Evolutionary conservation across 2,797 vertebrate species (phyloP), one percentile per base, ranked within the genome.

Genomic region (Linurgus olivaceus): DNA sequence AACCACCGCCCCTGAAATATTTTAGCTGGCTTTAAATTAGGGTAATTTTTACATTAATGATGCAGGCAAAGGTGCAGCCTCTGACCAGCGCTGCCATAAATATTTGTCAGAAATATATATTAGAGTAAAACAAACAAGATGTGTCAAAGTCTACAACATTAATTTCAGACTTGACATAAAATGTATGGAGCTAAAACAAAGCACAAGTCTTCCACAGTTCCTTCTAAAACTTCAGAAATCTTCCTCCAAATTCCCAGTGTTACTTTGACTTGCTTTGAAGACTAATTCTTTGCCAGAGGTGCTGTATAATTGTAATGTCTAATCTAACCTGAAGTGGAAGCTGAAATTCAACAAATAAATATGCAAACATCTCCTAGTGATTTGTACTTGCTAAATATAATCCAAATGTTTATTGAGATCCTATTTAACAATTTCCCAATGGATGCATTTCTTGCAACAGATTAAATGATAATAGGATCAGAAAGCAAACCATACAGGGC

Each of bases 311-410:
- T 62, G 57, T 76, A 66, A 81, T 58, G 65, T 72, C 50, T 89
- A 81, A 88, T 83, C 86, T 67, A 96, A 93, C 83, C 78, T 83
- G 75, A 92, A 82, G 71, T 67, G 68, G 80, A 95, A 91, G 74
- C 4, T 80, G 75, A 77, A 86, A 86, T 88, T 83, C 44, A 70
- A 70, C 75, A 87, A 92, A 88, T 72, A 93, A 90, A 88, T 77
- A 95, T 65, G 81, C 48, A 93, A 92, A 82, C 82, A 83, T 40
- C 62, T 79, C 50, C 61, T 80, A 68, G 63, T 51, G 81, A 93
- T 89, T 87, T 85, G 82, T 82, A 92, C 52, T 93, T 89, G 72
- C 88, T 88, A 95, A 95, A 92, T 72, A 91, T 16, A 85, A 80
- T 33, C 51, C 81, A 77, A 92, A 78, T 51, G 20, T 71, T 92